Evolutionary conservation across 2,113 vertebrate genomes (phyloP).

Genomic region (Dermatemys mawii): DNA sequence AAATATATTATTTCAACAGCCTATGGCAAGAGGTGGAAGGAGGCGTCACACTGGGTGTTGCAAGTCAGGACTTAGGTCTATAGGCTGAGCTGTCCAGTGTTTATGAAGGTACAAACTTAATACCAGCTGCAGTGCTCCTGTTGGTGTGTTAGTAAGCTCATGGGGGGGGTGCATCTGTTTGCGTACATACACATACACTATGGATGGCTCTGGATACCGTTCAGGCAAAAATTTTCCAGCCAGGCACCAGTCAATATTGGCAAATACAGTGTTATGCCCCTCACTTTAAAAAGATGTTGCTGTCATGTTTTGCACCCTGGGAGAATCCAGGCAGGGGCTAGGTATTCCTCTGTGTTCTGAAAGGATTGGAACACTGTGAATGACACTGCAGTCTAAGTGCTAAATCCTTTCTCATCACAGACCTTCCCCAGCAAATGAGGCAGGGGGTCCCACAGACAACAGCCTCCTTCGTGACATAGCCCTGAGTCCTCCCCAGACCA

Average conservation of each 20-base stretch:
- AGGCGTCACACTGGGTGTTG: not conserved
- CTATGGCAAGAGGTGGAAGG: not conserved
- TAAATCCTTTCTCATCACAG: not conserved
- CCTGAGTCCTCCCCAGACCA: not conserved
- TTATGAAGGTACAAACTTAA: slow-evolving; percentile 45
- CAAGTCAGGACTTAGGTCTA: not conserved
- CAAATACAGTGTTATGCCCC: slow-evolving; percentile 26
- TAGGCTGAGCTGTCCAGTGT: not conserved
- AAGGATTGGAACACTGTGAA: slow-evolving; percentile 12
- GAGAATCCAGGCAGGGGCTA: not conserved
- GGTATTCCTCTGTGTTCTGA: slow-evolving; percentile 32
- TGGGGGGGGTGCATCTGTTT: slow-evolving; percentile 11
- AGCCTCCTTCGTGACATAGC: accelerated
- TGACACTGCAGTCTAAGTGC: not conserved
- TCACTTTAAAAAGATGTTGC: slow-evolving; percentile 31
- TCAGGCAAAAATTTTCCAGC: not conserved
- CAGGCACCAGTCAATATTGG: slow-evolving; percentile 46
- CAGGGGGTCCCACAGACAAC: accelerated
- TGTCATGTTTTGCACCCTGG: not conserved
- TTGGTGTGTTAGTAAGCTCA: slow-evolving; percentile 57
- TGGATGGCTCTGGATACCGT: accelerated
- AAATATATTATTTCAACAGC: not conserved
- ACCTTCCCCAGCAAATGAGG: accelerated
- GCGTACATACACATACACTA: not conserved
- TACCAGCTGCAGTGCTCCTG: slow-evolving; percentile 13